Conservation (phyloP, 1,140 invertebrate genomes). For the Scaptomyza montana region DNA sequence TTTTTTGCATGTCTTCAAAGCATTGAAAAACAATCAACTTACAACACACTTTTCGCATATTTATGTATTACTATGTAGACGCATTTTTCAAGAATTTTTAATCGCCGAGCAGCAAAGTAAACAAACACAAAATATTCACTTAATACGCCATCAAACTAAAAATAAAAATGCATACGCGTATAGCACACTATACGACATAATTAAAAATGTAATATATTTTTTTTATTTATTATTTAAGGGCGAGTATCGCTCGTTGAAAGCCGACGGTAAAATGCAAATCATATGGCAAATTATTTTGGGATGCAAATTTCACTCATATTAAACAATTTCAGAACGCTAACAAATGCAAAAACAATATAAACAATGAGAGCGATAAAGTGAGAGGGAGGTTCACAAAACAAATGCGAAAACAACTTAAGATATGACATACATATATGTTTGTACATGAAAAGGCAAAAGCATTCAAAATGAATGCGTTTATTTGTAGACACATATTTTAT, state of each 20-base stretch:
- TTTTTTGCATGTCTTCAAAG: neutral
- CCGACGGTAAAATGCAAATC: slow-evolving; percentile 8
- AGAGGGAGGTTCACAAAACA: neutral
- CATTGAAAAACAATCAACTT: slow-evolving; percentile 38
- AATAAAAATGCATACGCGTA: slow-evolving; percentile 1
- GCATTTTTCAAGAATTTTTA: slow-evolving; percentile 37
- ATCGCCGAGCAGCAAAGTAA: neutral
- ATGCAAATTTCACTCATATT: slow-evolving; percentile 31
- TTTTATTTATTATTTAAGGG: neutral
- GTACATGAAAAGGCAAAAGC: too few relatives aligned
- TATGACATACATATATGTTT: too few relatives aligned
- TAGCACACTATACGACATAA: slow-evolving; percentile 28
- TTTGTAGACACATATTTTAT: too few relatives aligned
- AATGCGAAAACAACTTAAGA: slow-evolving; percentile 5
- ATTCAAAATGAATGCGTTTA: too few relatives aligned
- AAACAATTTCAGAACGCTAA: slow-evolving; percentile 24
- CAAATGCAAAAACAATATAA: slow-evolving; percentile 26
- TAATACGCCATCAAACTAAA: slow-evolving; percentile 24
- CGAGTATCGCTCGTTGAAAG: slow-evolving; percentile 8
- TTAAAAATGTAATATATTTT: too few relatives aligned
- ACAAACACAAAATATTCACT: slow-evolving; percentile 13
- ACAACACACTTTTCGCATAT: slow-evolving; percentile 49
- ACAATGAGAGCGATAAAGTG: neutral
- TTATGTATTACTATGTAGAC: slow-evolving; percentile 38
- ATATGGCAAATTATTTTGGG: slow-evolving; percentile 14